Percentiles rank a stretch among this genome's conserved stretches.
Evolutionary conservation across 2,888 invertebrate genomes (phyloP).

Genomic region (Rhopalosiphum nymphaeae): DNA sequence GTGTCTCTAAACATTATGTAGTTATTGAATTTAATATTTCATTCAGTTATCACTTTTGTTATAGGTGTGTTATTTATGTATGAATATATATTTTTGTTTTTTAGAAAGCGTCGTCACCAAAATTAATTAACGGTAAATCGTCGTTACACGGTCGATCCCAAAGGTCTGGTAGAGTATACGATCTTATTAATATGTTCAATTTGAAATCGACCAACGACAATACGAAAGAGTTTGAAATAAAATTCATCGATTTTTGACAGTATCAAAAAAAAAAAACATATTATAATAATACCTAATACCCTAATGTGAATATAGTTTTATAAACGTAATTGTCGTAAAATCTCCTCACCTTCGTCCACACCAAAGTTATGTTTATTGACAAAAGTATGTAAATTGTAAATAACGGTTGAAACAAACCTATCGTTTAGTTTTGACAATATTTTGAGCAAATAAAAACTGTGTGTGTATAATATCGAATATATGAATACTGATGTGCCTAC

Average conservation of each 20-base stretch:
- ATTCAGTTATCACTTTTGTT: neutral
- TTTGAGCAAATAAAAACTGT: no score
- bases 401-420: no score
- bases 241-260: neutral
- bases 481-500: no score
- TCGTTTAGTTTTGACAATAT: no score
- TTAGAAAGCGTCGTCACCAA: neutral
- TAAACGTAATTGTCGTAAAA: neutral
- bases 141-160: neutral
- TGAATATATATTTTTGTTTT: neutral
- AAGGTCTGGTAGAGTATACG: neutral
- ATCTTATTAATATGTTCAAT: constrained; percentile 50
- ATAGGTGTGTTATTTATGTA: neutral
- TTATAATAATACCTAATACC: neutral
- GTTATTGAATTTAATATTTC: neutral
- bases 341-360: neutral
- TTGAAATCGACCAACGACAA: neutral
- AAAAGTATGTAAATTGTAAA: no score
- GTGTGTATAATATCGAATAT: no score
- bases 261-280: neutral
- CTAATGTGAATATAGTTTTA: neutral
- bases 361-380: no score
- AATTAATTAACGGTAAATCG: neutral
- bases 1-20: neutral
- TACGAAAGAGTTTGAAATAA: neutral